Percentiles rank a stretch among this genome's conserved stretches.
Conservation (phyloP, 2,888 invertebrate species). For the Drosophila borborema region DNA sequence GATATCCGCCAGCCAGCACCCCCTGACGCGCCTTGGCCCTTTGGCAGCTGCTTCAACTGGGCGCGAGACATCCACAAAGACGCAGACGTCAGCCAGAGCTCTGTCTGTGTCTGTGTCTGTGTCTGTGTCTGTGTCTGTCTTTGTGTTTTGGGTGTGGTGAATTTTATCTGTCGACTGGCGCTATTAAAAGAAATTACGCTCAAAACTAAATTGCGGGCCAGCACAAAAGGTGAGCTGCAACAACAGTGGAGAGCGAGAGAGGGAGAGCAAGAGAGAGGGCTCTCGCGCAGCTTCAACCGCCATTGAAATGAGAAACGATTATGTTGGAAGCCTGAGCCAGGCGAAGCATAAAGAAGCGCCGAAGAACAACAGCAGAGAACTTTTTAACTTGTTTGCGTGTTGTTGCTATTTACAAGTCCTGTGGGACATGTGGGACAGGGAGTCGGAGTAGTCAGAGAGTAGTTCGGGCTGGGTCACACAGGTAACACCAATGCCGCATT, state of each 20-base stretch:
- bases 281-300: constrained; percentile 21
- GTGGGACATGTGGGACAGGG: constrained; percentile 67
- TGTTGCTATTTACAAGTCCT: constrained; percentile 84
- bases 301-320: constrained; percentile 85
- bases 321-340: constrained; percentile 78
- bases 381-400: constrained; percentile 83
- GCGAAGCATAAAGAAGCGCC: constrained; percentile 71
- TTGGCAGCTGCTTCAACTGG: constrained; percentile 41
- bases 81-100: constrained; percentile 38
- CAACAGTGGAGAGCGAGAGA: neutral
- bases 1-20: constrained; percentile 73
- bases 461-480: constrained; percentile 21
- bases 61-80: constrained; percentile 54
- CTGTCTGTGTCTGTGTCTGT: neutral
- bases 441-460: neutral
- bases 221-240: constrained; percentile 62
- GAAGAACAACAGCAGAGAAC: constrained; percentile 73
- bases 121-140: constrained; percentile 3
- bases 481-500: constrained; percentile 74
- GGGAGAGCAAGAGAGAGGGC: no score
- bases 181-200: constrained; percentile 85
- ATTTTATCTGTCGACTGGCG: constrained; percentile 81
- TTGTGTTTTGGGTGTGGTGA: constrained; percentile 50
- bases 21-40: constrained; percentile 18
- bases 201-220: constrained; percentile 83